Base-by-base conservation (phyloP, 2,113 vertebrate species). In the Chloebia gouldiae region DNA sequence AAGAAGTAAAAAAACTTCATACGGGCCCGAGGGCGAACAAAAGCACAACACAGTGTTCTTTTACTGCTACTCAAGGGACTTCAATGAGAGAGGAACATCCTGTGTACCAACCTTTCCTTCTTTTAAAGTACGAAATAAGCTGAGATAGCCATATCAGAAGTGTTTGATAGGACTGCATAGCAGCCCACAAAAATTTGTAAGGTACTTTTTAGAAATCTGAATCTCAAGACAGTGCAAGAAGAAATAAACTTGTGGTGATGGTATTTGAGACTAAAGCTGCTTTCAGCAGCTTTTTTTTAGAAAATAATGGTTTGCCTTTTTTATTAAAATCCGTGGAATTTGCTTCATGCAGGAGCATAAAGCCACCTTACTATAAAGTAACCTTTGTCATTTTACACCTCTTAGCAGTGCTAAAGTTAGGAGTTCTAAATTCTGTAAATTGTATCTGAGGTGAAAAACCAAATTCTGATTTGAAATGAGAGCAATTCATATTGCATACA, bases 11-110 rank as follows among this genome's bases (percentile, higher is more conserved):
- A 70, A 49, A 76, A 31, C 44, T 56, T 88, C 51, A 78, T 19
- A 28, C 0, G 0, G 18, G 44, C 35, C 24, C 21, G 10, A 70
- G 16, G 16, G 19, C 69, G 16, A 86, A 88, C 3, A 81, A 13
- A 50, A 73, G 56, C 47, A 47, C 64, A 77, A 59, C 4, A 60
- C 3, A 5, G 17, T 54, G 24, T n/a, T 64, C 27, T 59, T 82
- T 61, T 50, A 86, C 22, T 81, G 37, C 64, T 68, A 33, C 39
- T 65, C 31, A 89, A 77, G 18, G 49, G 39, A 56, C 57, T 81
- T 84, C 33, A 68, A 30, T 30, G 54, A 88, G 19, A 77, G 13
- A 13, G 19, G 2, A 81, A 13, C 23, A 57, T 13, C 28, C 21
- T 72, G 35, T 56, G 39, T 22, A 70, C 42, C 39, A 33, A 59